Evolutionary conservation across 2,888 invertebrate species (phyloP), one percentile per base, ranked within the genome.

Genomic region (Agriopis marginaria): DNA sequence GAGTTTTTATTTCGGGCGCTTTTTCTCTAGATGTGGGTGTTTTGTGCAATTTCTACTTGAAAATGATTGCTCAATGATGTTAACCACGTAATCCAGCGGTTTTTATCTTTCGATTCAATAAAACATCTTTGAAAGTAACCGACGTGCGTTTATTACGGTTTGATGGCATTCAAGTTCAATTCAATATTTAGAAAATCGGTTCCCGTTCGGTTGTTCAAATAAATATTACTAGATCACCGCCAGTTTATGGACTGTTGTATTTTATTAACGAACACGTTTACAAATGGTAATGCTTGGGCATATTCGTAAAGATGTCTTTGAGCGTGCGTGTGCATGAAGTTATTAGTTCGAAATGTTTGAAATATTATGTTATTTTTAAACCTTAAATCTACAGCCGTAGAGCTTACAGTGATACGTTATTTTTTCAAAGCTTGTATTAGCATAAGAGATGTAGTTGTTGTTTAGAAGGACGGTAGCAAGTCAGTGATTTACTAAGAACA

Each of bases 401-500:
- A 50, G 68, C 45, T 47, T 45, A 55, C 10, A 45, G 39, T 64
- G 8, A 50, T 17, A 11, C 7, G 7, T 14, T 14, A 32, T 9
- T 58, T 63, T 60, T 39, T 44, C 60, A 47, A 63, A 39, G 3
- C n/a, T 23, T 63, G 53, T 70, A 75, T 72, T 75, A 72, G 66
- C 66, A 73, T 74, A 64, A 23, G 50, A 70, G 47, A 75, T 77
- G 60, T 65, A 71, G 69, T 71, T 59, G 76, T 77, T 79, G 70
- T 70, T 66, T 70, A 66, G 66, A 53, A 77, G 77, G 80, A 79
- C 79, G 76, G 82, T 81, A 82, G 83, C 80, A 77, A 73, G 58
- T 64, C 71, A 62, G 79, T 84, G 84, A 87, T 86, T 86, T 85
- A 86, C 79, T 78, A 72, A 79, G 83, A 78, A 83, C 82, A 87